A percentile compares a stretch with the other conserved stretches of the same genome.
phyloP scores from a whole-genome alignment of 1,140 invertebrate genomes.

The Papilio machaon region DNA sequence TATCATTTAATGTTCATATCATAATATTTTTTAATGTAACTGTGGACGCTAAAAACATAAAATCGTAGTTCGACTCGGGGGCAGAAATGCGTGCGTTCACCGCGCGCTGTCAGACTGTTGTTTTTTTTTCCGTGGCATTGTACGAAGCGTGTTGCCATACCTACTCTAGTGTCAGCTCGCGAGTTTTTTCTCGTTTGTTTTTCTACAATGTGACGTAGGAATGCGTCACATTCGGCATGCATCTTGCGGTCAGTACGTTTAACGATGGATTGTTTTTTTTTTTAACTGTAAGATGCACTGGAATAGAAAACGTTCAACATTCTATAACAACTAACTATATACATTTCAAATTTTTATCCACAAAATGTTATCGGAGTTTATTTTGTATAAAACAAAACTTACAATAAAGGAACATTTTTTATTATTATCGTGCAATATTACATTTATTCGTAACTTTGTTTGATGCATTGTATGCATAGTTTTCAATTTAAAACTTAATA shows the following conservation, averaged over 20 bases:
- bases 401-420: too few species aligned
- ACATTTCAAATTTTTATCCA: too few species aligned
- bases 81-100: conserved; percentile 42
- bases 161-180: neutral
- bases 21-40: neutral
- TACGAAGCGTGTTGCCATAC: conserved; percentile 3
- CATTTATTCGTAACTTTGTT: too few species aligned
- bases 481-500: too few species aligned
- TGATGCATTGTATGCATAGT: too few species aligned
- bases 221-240: neutral
- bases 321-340: too few species aligned
- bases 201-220: neutral
- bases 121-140: neutral
- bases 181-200: neutral
- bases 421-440: too few species aligned
- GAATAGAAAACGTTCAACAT: too few species aligned
- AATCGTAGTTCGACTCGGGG: neutral
- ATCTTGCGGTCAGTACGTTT: neutral
- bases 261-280: neutral
- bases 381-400: too few species aligned
- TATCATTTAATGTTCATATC: too few species aligned
- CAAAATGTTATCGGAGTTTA: too few species aligned
- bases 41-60: neutral
- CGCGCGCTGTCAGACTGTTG: neutral
- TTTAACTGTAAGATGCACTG: neutral